These are phyloP conservation scores for Ichneumon xanthorius DNA, from an alignment of 2,888 invertebrate genomes.

Conservation along the genomic window DNA sequence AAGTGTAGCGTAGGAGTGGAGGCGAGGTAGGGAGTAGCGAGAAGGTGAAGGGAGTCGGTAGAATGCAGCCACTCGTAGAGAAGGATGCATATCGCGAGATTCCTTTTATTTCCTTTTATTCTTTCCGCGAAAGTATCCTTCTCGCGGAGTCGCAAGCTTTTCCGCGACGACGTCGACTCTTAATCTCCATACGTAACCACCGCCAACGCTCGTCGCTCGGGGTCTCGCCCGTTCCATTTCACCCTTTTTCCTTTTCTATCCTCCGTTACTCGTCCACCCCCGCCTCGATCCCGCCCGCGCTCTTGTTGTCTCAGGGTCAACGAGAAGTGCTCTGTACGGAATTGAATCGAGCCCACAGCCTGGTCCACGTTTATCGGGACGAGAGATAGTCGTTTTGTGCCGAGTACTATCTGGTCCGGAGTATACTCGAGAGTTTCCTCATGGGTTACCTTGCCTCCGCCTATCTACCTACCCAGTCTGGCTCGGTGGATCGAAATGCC, in stretches of 20 bases:
- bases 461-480: conserved; percentile 38
- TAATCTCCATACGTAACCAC: conserved; percentile 67
- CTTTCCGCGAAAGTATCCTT: conserved; percentile 25
- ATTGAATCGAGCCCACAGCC: conserved; percentile 66
- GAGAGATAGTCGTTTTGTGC: conserved; percentile 49
- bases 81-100: conserved; percentile 51
- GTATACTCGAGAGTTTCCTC: conserved; percentile 32
- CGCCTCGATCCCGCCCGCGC: conserved; percentile 25
- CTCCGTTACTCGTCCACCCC: not conserved
- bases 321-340: conserved; percentile 57
- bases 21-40: conserved; percentile 43
- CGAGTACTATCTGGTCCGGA: conserved; percentile 34
- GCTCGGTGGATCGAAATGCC: conserved; percentile 57
- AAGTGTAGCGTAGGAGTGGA: conserved; percentile 33
- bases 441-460: conserved; percentile 31
- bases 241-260: conserved; percentile 1
- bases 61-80: conserved; percentile 48
- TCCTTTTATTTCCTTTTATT: conserved; percentile 51
- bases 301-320: conserved; percentile 66
- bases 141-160: conserved; percentile 37
- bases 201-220: conserved; percentile 31
- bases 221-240: conserved; percentile 37
- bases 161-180: conserved; percentile 47
- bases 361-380: conserved; percentile 56
- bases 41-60: conserved; percentile 27